Evolutionary conservation across 2,888 invertebrate genomes (phyloP).

Genomic region (Lasioglossum oenotherae): DNA sequence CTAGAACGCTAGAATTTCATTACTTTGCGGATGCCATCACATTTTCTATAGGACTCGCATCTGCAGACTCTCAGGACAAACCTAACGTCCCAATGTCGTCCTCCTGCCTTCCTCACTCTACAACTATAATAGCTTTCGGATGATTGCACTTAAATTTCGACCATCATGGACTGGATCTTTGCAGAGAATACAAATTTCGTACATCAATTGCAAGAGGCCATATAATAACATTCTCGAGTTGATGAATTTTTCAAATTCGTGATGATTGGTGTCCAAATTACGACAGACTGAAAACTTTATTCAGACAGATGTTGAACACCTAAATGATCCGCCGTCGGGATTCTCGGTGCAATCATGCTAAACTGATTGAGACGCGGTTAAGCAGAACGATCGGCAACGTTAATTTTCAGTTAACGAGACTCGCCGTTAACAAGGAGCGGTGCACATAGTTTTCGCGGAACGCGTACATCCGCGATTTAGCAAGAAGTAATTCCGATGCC

Average conservation of each 20-base stretch:
- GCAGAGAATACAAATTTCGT: no score
- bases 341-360: not conserved
- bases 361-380: conserved; percentile 6
- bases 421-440: conserved; percentile 2
- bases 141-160: not conserved
- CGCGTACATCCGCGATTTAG: not conserved
- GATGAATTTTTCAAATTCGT: not conserved
- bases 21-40: not conserved
- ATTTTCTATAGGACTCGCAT: not conserved
- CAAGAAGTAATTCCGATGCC: conserved; percentile 1
- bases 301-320: not conserved
- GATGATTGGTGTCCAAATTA: not conserved
- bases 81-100: not conserved
- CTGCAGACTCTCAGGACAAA: not conserved
- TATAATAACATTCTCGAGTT: no score
- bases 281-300: not conserved
- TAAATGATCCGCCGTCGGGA: not conserved
- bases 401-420: not conserved
- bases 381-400: not conserved
- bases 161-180: not conserved
- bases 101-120: not conserved
- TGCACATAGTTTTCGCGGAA: not conserved
- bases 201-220: not conserved
- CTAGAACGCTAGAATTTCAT: not conserved
- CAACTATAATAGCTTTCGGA: not conserved